Percentiles rank a stretch among this genome's conserved stretches.
phyloP scores from a whole-genome alignment of 2,797 vertebrate species.

The Nasua narica region DNA sequence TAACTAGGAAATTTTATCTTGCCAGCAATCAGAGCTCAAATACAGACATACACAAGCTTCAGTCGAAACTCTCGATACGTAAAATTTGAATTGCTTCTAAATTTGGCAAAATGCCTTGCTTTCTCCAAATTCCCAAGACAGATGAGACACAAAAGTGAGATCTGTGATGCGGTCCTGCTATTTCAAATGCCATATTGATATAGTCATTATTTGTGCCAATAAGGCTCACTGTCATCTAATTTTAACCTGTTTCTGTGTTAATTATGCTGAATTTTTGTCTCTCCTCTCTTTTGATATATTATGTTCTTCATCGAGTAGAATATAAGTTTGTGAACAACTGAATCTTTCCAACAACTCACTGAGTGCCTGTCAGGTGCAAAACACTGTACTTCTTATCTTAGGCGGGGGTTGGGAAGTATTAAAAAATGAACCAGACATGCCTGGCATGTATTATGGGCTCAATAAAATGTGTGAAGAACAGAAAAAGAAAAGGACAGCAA shows the following conservation, averaged over 20 bases:
- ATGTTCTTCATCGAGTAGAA: background rate
- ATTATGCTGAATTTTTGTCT: slow-evolving; percentile 59
- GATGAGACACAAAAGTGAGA: slow-evolving; percentile 69
- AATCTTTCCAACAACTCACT: slow-evolving; percentile 14
- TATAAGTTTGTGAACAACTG: slow-evolving; percentile 15
- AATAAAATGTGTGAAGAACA: background rate
- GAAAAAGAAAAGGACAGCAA: background rate
- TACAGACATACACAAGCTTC: slow-evolving; percentile 54
- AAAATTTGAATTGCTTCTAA: slow-evolving; percentile 70
- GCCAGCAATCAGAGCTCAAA: slow-evolving; percentile 53
- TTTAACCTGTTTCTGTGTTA: slow-evolving; percentile 69
- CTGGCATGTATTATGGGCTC: background rate
- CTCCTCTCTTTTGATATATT: slow-evolving; percentile 37
- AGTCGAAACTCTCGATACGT: slow-evolving; percentile 56
- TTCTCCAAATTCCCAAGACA: slow-evolving; percentile 71
- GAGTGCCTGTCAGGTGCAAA: background rate
- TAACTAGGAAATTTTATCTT: slow-evolving; percentile 61
- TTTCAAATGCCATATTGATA: slow-evolving; percentile 72
- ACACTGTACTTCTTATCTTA: background rate
- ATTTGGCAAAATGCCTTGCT: slow-evolving; percentile 68
- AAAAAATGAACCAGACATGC: background rate
- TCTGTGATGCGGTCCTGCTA: slow-evolving; percentile 64
- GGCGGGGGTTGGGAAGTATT: background rate
- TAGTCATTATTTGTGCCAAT: slow-evolving; percentile 73
- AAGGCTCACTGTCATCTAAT: slow-evolving; percentile 74